Evolutionary conservation across 2,797 vertebrate genomes (phyloP).

Genomic region (Scolopax bukidnonensis): DNA sequence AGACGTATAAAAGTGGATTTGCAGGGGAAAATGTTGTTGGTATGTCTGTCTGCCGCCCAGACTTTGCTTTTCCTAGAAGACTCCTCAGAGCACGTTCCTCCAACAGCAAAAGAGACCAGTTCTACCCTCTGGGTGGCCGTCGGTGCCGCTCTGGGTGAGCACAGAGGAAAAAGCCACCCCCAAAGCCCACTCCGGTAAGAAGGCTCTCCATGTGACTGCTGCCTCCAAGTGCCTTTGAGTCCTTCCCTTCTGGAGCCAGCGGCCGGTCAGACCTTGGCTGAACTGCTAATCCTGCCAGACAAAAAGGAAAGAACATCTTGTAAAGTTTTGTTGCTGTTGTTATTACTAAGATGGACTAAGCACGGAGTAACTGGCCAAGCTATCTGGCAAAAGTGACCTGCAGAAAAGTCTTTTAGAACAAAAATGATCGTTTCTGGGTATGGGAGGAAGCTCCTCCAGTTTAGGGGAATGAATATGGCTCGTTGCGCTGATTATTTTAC

Average conservation of each 20-base stretch:
- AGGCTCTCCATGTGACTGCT: background rate
- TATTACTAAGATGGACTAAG: slow-evolving; percentile 51
- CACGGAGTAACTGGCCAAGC: slow-evolving; percentile 26
- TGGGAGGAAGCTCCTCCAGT: background rate
- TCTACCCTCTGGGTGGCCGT: background rate
- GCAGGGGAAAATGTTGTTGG: background rate
- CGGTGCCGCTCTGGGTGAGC: background rate
- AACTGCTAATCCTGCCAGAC: slow-evolving; percentile 67
- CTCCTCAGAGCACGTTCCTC: background rate
- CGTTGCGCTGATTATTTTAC: background rate
- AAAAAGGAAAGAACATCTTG: slow-evolving; percentile 71
- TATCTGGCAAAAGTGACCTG: slow-evolving; percentile 57
- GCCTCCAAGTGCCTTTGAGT: background rate
- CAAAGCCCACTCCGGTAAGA: background rate
- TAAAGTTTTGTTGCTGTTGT: slow-evolving; percentile 70
- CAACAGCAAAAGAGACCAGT: background rate
- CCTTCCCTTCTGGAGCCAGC: background rate
- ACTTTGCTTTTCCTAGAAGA: background rate
- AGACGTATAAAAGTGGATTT: background rate
- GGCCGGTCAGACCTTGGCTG: slow-evolving; percentile 59
- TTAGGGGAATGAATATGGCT: background rate
- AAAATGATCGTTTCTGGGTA: slow-evolving; percentile 8
- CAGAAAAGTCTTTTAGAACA: background rate
- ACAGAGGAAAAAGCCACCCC: background rate
- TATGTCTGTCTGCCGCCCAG: background rate